Evolutionary conservation across 2,113 vertebrate genomes (phyloP), one percentile per base, ranked within the genome.

Genomic region (Mystacornis crossleyi): DNA sequence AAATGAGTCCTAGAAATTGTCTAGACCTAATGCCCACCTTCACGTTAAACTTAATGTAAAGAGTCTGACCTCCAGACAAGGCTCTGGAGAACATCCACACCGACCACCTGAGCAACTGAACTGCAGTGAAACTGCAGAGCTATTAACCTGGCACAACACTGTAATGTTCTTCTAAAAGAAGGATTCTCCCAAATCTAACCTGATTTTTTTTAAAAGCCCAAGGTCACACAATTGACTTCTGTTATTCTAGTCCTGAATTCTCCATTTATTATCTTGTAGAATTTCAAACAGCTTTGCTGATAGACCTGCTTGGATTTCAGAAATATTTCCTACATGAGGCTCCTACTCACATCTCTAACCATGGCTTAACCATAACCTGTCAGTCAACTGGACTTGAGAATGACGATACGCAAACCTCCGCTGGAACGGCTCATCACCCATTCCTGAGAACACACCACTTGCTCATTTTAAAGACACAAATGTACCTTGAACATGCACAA

Each of bases 321-420:
- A 94, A 97, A 94, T 96, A 96, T 82, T 91, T 96, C 96, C 95
- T 89, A 83, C 43, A 86, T 93, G 85, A 90, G 82, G 55, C 97
- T 96, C 93, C 77, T 58, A 61, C 58, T 48, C 64, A 80, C 14
- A 24, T 57, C 60, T 81, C 57, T 67, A 79, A 55, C 81, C 65
- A 43, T 0, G 0, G 36, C 21, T 62, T 65, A 57, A 62, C 36
- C 54, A 38, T 8, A 36, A 47, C 13, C 42, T 81, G 51, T 58
- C 50, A 48, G 42, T 45, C 73, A 60, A 5, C 2, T 12, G 25
- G 67, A 54, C 15, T 61, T 17, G 47, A 33, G 12, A 20, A 40
- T 9, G 48, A 71, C 0, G 3, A 55, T 2, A 64, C 0, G 3
- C 34, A 40, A 34, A 23, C 26, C 42, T 91, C 74, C 2, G 14